phyloP scores from a whole-genome alignment of 2,888 invertebrate species.

The Rosalia funebris region DNA sequence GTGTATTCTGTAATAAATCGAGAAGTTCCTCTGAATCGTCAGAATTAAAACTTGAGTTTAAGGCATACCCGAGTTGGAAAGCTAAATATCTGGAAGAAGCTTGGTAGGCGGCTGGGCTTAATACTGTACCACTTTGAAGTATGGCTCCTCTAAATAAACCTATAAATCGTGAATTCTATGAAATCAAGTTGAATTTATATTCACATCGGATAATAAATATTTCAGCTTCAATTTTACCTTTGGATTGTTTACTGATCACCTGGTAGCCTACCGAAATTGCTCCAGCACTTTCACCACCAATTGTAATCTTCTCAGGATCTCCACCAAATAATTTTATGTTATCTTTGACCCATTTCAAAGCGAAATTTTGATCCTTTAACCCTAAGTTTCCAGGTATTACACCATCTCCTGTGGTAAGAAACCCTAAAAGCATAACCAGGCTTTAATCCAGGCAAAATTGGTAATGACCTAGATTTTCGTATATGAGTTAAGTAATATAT shows the following conservation, averaged over 20 bases:
- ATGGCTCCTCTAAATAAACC: slow-evolving; percentile 28
- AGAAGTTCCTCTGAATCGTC: background rate
- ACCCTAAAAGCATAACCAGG: slow-evolving; percentile 29
- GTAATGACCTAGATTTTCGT: no score
- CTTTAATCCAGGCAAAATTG: no score
- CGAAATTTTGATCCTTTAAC: slow-evolving; percentile 20
- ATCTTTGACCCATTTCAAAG: slow-evolving; percentile 21
- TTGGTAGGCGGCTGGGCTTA: slow-evolving; percentile 21
- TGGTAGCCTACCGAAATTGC: slow-evolving; percentile 6
- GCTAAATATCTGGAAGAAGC: slow-evolving; percentile 27
- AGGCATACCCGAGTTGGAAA: slow-evolving; percentile 11
- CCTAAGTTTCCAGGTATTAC: slow-evolving; percentile 25
- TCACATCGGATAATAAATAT: slow-evolving; percentile 4
- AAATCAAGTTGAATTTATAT: no score
- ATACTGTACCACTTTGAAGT: slow-evolving; percentile 26
- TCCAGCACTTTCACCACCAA: slow-evolving; percentile 24
- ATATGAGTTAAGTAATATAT: no score
- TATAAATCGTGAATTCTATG: background rate
- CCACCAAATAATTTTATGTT: slow-evolving; percentile 33
- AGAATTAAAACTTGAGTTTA: background rate
- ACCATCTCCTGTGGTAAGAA: slow-evolving; percentile 26
- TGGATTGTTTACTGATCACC: background rate
- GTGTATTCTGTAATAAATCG: background rate
- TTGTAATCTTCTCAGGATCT: slow-evolving; percentile 21
- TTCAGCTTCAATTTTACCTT: slow-evolving; percentile 21